These are phyloP conservation scores for Notechis scutatus DNA, from an alignment of 2,113 vertebrate species.

Conservation along the genomic window DNA sequence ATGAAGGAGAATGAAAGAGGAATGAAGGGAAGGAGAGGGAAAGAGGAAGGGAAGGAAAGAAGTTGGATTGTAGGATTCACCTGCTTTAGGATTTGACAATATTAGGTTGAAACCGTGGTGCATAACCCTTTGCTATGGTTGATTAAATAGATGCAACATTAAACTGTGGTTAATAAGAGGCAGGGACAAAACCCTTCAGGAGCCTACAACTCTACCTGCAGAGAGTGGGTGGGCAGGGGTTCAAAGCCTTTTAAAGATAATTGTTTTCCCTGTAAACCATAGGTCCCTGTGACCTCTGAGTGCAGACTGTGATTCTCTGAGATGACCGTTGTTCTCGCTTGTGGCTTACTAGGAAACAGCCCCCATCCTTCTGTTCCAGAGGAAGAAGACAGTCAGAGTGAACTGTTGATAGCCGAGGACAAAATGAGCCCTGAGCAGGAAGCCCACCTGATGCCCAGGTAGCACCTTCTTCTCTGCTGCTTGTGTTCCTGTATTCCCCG, in stretches of 20 bases:
- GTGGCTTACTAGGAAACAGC: constrained; percentile 80
- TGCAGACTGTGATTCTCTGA: neutral
- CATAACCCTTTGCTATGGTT: neutral
- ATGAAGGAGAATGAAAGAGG: too few species aligned
- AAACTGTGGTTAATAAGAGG: neutral
- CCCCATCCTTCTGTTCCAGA: constrained; percentile 93
- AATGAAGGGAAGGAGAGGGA: too few species aligned
- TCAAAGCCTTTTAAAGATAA: neutral
- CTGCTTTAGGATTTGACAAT: neutral
- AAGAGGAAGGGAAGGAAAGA: fast-evolving
- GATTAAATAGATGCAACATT: neutral
- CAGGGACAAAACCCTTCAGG: neutral
- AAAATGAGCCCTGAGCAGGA: constrained; percentile 96
- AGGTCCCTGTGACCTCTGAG: neutral
- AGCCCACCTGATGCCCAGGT: constrained; percentile 94
- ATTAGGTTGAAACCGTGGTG: neutral
- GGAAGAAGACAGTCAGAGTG: constrained; percentile 94
- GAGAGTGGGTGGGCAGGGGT: neutral
- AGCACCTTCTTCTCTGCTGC: neutral
- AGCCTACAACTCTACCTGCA: neutral
- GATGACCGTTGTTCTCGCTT: neutral
- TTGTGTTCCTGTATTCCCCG: neutral
- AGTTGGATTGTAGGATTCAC: neutral
- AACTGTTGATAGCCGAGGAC: constrained; percentile 94
- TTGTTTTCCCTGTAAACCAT: neutral